Base-by-base conservation (phyloP, 2,113 vertebrate species). In the Eidolon helvum region DNA sequence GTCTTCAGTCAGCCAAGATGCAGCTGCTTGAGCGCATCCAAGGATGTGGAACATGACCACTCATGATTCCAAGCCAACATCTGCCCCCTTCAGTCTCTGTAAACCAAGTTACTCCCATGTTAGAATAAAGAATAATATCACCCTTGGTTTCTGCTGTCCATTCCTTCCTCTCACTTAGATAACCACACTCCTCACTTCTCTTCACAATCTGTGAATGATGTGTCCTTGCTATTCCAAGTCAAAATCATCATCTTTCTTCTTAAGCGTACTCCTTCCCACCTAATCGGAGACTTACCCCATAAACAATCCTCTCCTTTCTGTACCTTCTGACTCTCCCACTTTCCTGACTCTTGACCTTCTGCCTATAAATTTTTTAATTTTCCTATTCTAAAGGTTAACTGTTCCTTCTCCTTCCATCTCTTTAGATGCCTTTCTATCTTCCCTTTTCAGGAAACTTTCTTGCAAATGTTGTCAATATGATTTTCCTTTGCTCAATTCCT, bases 11-110 rank as follows among this genome's bases (percentile, higher is more conserved):
- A 88, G 33, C 55, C 65, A 28, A 30, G 14, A 83, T 15, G 80
- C 97, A 97, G 97, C 90, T 96, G 96, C 50, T 48, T 48, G 10
- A 82, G 48, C 9, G 4, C 11, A 12, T 86, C 68, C 77, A 78
- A 74, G 80, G 84, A 30, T 35, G 33, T 2, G 61, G 94, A 94
- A n/a, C 65, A 59, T 26, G 33, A 21, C 68, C 71, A 48, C 74
- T 61, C 78, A 84, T 71, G 61, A 35, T 78, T 95, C 65, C 22
- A 53, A 55, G 30, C 7, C 74, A 50, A 33, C 40, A 18, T 30
- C 68, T 33, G 1, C 57, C 33, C 35, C 26, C 16, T 74, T 53
- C 57, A 7, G 90, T 71, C 84, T 80, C 65, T 30, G 38, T 45
- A 87, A 40, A n/a, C 38, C 94, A 68, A n/a, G 48, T 43, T 69